Percentiles rank a stretch among this genome's conserved stretches.
Conservation (phyloP, 1,140 invertebrate genomes). For the Limonius californicus region DNA sequence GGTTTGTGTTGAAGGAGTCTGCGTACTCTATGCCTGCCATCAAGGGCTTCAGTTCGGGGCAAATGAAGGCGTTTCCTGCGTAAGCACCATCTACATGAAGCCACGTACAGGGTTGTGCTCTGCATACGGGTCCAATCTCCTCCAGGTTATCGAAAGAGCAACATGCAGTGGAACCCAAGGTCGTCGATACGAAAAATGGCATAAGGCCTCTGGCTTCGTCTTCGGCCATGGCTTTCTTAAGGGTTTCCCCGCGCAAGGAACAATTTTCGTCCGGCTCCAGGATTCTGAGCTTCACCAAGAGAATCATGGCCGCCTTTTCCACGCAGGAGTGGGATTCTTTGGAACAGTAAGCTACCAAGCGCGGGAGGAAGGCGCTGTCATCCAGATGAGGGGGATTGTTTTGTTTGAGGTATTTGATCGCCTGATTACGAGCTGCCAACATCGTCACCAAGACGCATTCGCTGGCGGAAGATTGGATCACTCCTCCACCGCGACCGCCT, state of each 20-base stretch:
- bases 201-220: slow-evolving; percentile 75
- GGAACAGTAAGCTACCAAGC: slow-evolving; percentile 92
- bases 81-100: slow-evolving; percentile 78
- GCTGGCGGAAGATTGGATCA: slow-evolving; percentile 91
- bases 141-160: slow-evolving; percentile 79
- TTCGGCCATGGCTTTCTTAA: slow-evolving; percentile 68
- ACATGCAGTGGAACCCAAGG: slow-evolving; percentile 76
- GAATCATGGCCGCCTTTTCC: slow-evolving; percentile 93
- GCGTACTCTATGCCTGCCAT: slow-evolving; percentile 79
- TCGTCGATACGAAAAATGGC: slow-evolving; percentile 82
- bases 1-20: slow-evolving; percentile 89
- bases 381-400: slow-evolving; percentile 64
- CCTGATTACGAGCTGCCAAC: slow-evolving; percentile 84
- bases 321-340: slow-evolving; percentile 95
- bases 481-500: slow-evolving; percentile 79
- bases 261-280: slow-evolving; percentile 83
- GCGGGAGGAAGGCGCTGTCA: slow-evolving; percentile 81
- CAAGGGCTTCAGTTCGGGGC: slow-evolving; percentile 73
- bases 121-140: slow-evolving; percentile 78
- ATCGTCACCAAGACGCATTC: slow-evolving; percentile 89
- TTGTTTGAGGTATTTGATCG: slow-evolving; percentile 70
- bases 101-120: slow-evolving; percentile 62
- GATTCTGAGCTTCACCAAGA: slow-evolving; percentile 81
- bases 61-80: slow-evolving; percentile 79
- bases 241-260: slow-evolving; percentile 67